These are phyloP conservation scores for Dynastes grantii DNA, from an alignment of 2,888 invertebrate genomes.

Conservation along the genomic window DNA sequence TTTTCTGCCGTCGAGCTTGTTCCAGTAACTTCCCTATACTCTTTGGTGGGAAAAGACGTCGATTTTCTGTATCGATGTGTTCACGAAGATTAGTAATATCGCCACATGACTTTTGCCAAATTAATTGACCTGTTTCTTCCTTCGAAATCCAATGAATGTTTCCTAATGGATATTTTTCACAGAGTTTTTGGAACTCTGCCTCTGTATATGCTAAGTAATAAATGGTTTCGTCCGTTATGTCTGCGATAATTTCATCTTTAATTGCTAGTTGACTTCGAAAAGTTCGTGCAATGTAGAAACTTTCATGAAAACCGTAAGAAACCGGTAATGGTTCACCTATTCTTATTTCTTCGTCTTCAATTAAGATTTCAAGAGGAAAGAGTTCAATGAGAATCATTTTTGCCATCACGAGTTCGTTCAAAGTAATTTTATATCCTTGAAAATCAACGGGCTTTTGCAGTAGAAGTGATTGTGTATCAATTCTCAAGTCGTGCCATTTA, in stretches of 20 bases:
- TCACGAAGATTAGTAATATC: neutral
- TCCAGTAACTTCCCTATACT: neutral
- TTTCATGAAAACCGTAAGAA: constrained; percentile 12
- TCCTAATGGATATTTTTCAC: neutral
- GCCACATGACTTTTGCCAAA: neutral
- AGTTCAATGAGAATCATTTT: neutral
- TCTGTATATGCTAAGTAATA: neutral
- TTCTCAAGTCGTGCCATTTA: neutral
- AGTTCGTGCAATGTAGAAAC: constrained; percentile 7
- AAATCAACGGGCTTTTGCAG: neutral
- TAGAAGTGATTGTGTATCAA: neutral
- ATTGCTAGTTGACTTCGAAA: neutral
- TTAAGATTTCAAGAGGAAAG: neutral
- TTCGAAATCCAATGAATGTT: neutral
- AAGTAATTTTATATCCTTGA: constrained; percentile 15
- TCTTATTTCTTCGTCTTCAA: neutral
- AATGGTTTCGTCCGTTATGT: neutral
- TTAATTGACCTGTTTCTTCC: neutral
- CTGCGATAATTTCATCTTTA: neutral
- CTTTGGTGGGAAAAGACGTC: neutral
- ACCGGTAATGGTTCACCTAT: neutral
- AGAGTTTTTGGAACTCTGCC: neutral
- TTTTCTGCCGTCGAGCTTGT: constrained; percentile 1
- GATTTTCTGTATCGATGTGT: neutral
- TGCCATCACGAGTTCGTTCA: neutral